Conservation (phyloP, 2,888 invertebrate species). For the Rambutsinella grinnellia region DNA sequence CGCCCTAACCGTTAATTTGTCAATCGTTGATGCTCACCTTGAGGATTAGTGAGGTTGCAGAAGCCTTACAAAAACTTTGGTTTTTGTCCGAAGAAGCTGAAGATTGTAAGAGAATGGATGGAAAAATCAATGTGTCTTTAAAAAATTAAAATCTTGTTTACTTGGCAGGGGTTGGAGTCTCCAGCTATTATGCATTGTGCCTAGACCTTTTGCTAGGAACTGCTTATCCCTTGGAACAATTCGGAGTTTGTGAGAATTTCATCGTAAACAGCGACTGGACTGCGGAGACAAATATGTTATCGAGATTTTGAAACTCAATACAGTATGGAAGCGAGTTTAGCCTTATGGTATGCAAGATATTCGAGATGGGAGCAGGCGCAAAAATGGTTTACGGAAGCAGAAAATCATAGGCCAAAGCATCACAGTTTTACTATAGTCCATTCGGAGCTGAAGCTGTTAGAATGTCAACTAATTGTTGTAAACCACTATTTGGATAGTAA, state of each 20-base stretch:
- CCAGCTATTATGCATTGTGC: conserved; percentile 76
- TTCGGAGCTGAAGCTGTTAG: conserved; percentile 59
- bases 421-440: conserved; percentile 42
- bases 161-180: conserved; percentile 70
- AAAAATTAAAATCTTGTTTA: conserved; percentile 58
- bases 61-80: conserved; percentile 61
- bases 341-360: conserved; percentile 60
- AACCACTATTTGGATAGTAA: conserved; percentile 63
- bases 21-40: conserved; percentile 37
- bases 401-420: conserved; percentile 48
- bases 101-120: conserved; percentile 22
- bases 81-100: conserved; percentile 52
- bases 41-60: conserved; percentile 55
- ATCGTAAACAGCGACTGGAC: conserved; percentile 58
- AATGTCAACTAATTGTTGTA: conserved; percentile 60
- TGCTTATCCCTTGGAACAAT: conserved; percentile 66
- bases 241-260: conserved; percentile 60
- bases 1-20: conserved; percentile 47
- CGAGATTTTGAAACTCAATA: conserved; percentile 57
- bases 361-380: conserved; percentile 57
- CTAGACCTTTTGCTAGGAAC: conserved; percentile 75
- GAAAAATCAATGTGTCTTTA: background rate
- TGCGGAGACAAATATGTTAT: conserved; percentile 35
- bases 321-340: conserved; percentile 58
- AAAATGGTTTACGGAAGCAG: conserved; percentile 54